Conservation (phyloP, 2,113 vertebrate species). For the Nerophis lumbriciformis region DNA sequence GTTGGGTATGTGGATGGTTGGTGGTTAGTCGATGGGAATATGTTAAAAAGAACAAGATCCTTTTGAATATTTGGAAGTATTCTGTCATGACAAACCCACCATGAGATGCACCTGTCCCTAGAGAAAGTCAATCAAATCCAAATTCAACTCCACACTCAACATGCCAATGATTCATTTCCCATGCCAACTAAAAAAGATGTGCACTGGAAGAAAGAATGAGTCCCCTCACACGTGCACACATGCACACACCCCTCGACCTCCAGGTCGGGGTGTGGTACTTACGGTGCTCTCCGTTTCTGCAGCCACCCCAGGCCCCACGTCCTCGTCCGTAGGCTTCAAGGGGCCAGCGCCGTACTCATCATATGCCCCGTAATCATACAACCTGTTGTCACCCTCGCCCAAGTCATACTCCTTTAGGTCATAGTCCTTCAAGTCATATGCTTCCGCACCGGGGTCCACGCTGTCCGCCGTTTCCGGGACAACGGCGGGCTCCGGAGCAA, state of each 20-base stretch:
- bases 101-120: slow-evolving; percentile 18
- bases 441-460: slow-evolving; percentile 72
- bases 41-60: background rate
- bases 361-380: slow-evolving; percentile 86
- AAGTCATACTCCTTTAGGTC: slow-evolving; percentile 77
- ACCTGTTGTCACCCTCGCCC: slow-evolving; percentile 70
- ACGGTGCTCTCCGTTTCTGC: slow-evolving; percentile 91
- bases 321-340: slow-evolving; percentile 79
- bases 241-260: slow-evolving; percentile 46
- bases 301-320: slow-evolving; percentile 90
- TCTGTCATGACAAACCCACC: background rate
- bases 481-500: slow-evolving; percentile 78
- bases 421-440: slow-evolving; percentile 89
- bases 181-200: slow-evolving; percentile 46
- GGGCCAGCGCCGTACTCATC: slow-evolving; percentile 88
- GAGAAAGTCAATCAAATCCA: slow-evolving; percentile 9
- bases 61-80: background rate
- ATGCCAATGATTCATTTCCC: slow-evolving; percentile 46
- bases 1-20: background rate
- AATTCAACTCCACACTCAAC: slow-evolving; percentile 23
- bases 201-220: slow-evolving; percentile 32
- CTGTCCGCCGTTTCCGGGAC: slow-evolving; percentile 57
- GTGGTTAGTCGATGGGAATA: background rate
- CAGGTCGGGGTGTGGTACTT: slow-evolving; percentile 70
- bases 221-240: slow-evolving; percentile 26